phyloP scores from a whole-genome alignment of 2,113 vertebrate species.

The Lepisosteus oculatus region DNA sequence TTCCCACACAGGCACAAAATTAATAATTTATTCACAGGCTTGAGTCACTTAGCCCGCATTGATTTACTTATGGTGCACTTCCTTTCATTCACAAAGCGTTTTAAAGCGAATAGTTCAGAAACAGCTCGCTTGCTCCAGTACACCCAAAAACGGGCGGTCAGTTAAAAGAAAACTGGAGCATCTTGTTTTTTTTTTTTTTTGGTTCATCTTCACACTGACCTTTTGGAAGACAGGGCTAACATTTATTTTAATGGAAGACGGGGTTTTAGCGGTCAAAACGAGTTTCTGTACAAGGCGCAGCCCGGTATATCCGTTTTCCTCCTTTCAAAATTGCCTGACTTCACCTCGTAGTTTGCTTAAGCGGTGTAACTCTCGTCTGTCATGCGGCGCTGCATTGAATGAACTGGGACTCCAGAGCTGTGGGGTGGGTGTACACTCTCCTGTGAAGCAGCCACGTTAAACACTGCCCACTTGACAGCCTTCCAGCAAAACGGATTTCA shows the following conservation, averaged over 20 bases:
- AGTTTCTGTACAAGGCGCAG: not conserved
- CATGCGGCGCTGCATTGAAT: slow-evolving; percentile 37
- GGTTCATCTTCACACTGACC: not conserved
- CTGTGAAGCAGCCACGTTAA: slow-evolving; percentile 14
- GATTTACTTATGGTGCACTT: slow-evolving; percentile 52
- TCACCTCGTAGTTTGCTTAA: slow-evolving; percentile 23
- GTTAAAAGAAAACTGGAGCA: not conserved
- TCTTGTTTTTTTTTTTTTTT: not conserved
- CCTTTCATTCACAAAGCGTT: slow-evolving; percentile 36
- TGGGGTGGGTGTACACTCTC: slow-evolving; percentile 25
- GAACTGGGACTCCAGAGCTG: slow-evolving; percentile 24
- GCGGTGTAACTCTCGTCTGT: slow-evolving; percentile 34
- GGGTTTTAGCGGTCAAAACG: not conserved
- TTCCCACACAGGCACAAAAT: slow-evolving; percentile 39
- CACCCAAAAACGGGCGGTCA: slow-evolving; percentile 6
- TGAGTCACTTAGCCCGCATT: slow-evolving; percentile 42
- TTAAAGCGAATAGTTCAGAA: slow-evolving; percentile 15
- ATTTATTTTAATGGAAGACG: not conserved
- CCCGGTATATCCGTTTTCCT: not conserved
- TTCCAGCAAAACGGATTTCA: slow-evolving; percentile 45
- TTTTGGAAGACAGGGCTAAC: slow-evolving; percentile 2
- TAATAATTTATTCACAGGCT: slow-evolving; percentile 53
- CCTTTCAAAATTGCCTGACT: slow-evolving; percentile 18
- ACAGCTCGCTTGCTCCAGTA: slow-evolving; percentile 13
- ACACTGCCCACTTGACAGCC: slow-evolving; percentile 47